Conservation (phyloP, 2,113 vertebrate species). For the Carettochelys insculpta region DNA sequence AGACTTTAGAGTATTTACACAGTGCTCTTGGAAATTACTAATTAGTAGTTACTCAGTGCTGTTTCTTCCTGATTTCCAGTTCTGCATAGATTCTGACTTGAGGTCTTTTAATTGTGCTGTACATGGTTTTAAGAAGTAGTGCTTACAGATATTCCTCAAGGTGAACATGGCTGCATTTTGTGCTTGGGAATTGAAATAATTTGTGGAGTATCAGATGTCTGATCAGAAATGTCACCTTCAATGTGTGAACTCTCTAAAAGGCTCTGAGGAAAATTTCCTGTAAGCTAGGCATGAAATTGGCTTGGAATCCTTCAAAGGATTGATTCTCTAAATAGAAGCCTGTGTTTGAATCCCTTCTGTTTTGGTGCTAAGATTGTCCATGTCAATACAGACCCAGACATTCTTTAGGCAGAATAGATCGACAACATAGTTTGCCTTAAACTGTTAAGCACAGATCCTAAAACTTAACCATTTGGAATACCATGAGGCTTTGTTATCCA, state of each 20-base stretch:
- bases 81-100: background rate
- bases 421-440: background rate
- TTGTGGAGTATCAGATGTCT: background rate
- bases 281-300: background rate
- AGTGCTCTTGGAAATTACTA: background rate
- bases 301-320: background rate
- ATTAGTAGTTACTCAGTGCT: too few relatives aligned
- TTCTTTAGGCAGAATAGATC: background rate
- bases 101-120: background rate
- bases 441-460: background rate
- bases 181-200: background rate
- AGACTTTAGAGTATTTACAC: background rate
- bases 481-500: background rate
- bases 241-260: background rate
- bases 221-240: background rate
- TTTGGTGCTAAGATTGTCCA: background rate
- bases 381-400: background rate
- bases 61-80: background rate
- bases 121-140: background rate
- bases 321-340: background rate
- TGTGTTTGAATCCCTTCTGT: background rate
- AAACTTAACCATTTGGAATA: background rate
- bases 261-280: background rate
- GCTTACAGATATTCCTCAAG: background rate
- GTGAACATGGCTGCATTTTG: background rate